These are phyloP conservation scores for Noctua pronuba DNA, from an alignment of 2,888 invertebrate genomes.

Conservation along the genomic window DNA sequence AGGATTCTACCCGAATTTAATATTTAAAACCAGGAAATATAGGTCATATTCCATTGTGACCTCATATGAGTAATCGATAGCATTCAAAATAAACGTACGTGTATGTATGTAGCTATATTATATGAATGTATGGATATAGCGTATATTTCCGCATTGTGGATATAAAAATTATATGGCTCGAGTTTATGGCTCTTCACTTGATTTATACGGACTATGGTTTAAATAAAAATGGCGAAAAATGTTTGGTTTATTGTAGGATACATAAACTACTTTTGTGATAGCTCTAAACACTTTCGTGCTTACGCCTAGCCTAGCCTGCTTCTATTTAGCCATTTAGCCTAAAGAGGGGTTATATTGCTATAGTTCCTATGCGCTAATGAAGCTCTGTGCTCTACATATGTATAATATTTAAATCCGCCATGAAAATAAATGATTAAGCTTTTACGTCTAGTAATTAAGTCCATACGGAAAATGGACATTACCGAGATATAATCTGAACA, in stretches of 20 bases:
- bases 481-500: constrained; percentile 33
- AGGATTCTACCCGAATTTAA: not conserved
- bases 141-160: constrained; percentile 43
- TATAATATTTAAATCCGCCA: not conserved
- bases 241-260: not conserved
- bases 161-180: constrained; percentile 57
- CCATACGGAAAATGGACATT: not conserved
- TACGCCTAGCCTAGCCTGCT: not conserved
- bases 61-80: constrained; percentile 44
- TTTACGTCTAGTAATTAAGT: not conserved
- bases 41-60: constrained; percentile 43
- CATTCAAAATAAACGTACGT: constrained; percentile 28
- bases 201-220: constrained; percentile 46
- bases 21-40: constrained; percentile 37
- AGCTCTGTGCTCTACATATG: not conserved
- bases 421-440: not conserved
- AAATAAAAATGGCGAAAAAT: constrained; percentile 41
- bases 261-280: constrained; percentile 12
- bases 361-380: not conserved
- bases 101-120: not conserved
- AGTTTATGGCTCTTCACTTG: constrained; percentile 52
- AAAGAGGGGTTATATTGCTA: not conserved
- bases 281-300: not conserved
- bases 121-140: not conserved
- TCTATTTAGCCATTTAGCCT: not conserved